These are phyloP conservation scores for Diarsia dahlii DNA, from an alignment of 2,888 invertebrate species.

Conservation along the genomic window DNA sequence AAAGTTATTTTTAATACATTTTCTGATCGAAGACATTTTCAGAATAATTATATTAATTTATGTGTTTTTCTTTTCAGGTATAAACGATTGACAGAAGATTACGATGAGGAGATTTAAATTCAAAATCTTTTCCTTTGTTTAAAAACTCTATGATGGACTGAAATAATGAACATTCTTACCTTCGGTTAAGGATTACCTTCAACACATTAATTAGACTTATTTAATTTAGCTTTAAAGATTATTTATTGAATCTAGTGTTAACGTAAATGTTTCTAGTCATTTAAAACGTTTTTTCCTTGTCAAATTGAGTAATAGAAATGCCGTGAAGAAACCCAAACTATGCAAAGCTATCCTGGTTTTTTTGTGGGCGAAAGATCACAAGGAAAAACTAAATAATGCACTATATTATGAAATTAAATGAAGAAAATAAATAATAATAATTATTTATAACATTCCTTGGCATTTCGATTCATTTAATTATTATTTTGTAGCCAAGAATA, in stretches of 20 bases:
- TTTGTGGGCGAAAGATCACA: background rate
- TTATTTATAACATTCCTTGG: background rate
- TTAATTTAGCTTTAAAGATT: background rate
- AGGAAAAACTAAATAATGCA: background rate
- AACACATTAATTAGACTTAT: too few species aligned
- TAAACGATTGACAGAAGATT: background rate
- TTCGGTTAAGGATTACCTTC: background rate
- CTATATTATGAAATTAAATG: too few species aligned
- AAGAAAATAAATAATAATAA: too few species aligned
- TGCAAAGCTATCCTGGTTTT: background rate
- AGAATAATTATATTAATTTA: background rate
- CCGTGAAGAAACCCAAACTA: background rate
- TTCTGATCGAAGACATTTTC: too few species aligned
- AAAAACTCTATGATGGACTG: background rate
- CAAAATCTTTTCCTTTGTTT: background rate
- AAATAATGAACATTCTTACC: background rate
- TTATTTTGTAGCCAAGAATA: background rate
- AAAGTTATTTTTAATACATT: too few species aligned
- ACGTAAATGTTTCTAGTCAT: conserved; percentile 6
- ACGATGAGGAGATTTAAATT: background rate
- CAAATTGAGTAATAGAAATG: background rate
- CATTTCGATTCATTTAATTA: background rate
- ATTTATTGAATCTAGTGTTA: background rate
- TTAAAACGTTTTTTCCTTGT: background rate
- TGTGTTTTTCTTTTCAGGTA: background rate